Percentiles rank a stretch among this genome's conserved stretches.
phyloP scores from a whole-genome alignment of 2,113 vertebrate genomes.

The Noturus placidus region DNA sequence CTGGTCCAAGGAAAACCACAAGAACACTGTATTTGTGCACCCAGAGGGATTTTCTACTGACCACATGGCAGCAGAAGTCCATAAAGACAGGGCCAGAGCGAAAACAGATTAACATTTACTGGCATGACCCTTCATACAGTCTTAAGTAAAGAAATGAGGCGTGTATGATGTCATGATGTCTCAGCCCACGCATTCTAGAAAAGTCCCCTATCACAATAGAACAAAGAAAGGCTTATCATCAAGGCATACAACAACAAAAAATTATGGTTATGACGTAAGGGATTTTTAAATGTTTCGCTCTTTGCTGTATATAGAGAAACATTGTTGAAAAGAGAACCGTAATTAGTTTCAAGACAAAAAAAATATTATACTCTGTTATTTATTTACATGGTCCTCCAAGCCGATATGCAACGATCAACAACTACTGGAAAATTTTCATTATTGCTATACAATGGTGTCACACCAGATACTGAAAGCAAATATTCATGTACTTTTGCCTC shows the following conservation, averaged over 20 bases:
- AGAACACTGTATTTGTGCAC: background rate
- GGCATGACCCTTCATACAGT: background rate
- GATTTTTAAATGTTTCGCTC: background rate
- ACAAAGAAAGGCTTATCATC: background rate
- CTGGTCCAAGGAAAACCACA: background rate
- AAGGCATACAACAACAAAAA: background rate
- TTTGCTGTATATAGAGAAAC: background rate
- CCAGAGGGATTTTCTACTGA: background rate
- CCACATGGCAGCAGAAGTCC: background rate
- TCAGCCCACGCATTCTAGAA: background rate
- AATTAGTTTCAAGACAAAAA: background rate
- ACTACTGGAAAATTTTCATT: too few relatives aligned
- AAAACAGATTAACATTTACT: slow-evolving; percentile 65
- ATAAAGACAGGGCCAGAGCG: slow-evolving; percentile 5
- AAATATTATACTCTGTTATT: too few relatives aligned
- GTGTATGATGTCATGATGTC: slow-evolving; percentile 22
- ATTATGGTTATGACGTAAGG: background rate
- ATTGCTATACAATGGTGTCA: too few relatives aligned
- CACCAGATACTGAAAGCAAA: too few relatives aligned
- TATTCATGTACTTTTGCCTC: too few relatives aligned
- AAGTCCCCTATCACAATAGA: background rate
- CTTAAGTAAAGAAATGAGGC: slow-evolving; percentile 52
- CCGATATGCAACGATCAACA: too few relatives aligned
- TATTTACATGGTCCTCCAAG: too few relatives aligned
- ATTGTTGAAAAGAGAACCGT: background rate